A percentile compares a stretch with the other conserved stretches of the same genome.
Conservation (phyloP, 2,888 invertebrate genomes). For the Tachina grossa region DNA sequence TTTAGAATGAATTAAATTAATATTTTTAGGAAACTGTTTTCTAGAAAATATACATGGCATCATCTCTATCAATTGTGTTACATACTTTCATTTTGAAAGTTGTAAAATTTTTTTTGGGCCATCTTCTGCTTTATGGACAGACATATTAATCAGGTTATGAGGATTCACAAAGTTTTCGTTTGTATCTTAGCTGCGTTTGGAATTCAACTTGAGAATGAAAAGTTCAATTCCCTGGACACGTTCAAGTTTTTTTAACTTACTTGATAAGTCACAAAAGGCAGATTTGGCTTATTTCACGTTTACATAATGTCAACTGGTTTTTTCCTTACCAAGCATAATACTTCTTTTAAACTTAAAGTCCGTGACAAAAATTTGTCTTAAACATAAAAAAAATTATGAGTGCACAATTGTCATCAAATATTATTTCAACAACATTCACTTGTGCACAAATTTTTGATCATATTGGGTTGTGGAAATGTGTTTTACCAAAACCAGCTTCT, state of each 20-base stretch:
- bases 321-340: background rate
- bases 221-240: background rate
- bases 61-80: too few relatives aligned
- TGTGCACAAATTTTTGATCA: background rate
- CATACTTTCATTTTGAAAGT: too few relatives aligned
- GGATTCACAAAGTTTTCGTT: too few relatives aligned
- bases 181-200: too few relatives aligned
- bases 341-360: background rate
- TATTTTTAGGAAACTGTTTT: too few relatives aligned
- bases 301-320: background rate
- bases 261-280: background rate
- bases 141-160: too few relatives aligned
- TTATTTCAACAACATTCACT: background rate
- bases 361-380: conserved; percentile 25
- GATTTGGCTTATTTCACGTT: background rate
- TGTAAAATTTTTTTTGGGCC: too few relatives aligned
- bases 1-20: too few relatives aligned
- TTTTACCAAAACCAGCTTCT: conserved; percentile 28
- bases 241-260: background rate
- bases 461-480: background rate
- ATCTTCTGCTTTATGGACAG: too few relatives aligned
- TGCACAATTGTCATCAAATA: conserved; percentile 30
- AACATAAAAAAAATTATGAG: conserved; percentile 31
- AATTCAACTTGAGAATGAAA: background rate
- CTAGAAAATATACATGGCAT: too few relatives aligned